These are phyloP conservation scores for Melierax canorus DNA, from an alignment of 2,113 vertebrate species.

Conservation along the genomic window DNA sequence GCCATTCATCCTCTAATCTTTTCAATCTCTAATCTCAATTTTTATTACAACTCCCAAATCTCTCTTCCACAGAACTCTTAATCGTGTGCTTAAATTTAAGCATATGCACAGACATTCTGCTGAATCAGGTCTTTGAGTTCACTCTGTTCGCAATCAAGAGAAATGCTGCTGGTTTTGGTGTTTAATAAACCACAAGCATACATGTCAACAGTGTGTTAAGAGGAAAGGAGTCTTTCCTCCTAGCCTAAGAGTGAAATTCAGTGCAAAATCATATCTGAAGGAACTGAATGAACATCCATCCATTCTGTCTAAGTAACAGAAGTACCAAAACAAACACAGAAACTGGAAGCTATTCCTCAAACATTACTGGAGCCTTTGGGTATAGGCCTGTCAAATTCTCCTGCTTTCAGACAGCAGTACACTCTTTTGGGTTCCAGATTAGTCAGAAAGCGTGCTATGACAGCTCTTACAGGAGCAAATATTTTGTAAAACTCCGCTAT, in stretches of 20 bases:
- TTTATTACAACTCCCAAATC: slow-evolving; percentile 20
- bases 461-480: not conserved
- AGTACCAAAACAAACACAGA: not conserved
- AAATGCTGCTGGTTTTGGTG: not conserved
- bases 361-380: not conserved
- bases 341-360: not conserved
- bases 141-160: not conserved
- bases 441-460: not conserved
- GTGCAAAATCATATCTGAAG: not conserved
- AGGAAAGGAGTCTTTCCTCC: not conserved
- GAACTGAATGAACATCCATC: not conserved
- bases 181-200: not conserved
- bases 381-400: not conserved
- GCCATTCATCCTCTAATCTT: not conserved
- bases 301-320: not conserved
- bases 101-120: not conserved
- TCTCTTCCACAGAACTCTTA: not conserved
- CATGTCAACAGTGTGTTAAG: not conserved
- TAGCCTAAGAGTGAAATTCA: not conserved
- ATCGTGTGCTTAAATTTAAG: not conserved
- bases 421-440: not conserved
- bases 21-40: slow-evolving; percentile 2
- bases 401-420: not conserved
- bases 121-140: not conserved
- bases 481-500: not conserved